Base-by-base conservation (phyloP, 64 coral and sea anemone species). In the Catalaphyllia jardinei region DNA sequence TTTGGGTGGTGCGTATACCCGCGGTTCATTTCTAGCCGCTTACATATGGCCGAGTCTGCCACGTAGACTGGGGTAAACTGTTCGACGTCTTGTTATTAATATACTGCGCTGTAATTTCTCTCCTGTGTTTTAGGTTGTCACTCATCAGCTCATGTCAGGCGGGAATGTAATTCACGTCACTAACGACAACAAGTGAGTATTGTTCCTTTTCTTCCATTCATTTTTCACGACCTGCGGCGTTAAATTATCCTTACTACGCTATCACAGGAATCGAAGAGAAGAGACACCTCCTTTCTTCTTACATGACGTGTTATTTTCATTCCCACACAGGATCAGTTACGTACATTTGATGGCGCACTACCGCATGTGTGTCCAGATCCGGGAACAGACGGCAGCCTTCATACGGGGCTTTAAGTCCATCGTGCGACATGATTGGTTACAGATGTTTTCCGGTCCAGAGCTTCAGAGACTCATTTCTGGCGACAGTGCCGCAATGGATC, bases 341-440 rank as follows among this genome's bases (percentile, higher is more conserved):
- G 93, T 99, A 13, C 97, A 99, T 49, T 80, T 99, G 10, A 99
- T 99, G 97, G 97, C 97, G 0, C 94, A 99, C 74, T 95, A 95
- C 73, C 87, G 94, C 13, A 99, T 99, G 97, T 93, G 94, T 79
- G 91, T 99, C 52, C 97, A 99, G 42, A 90, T 93, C 50, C 88
- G 87, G 60, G 88, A 99, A 55, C 97, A 99, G 87, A 99, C 93
- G 10, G 71, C 65, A 57, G 94, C 97, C 29, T 95, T 99, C 84
- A 93, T 99, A 74, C 97, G 93, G 78, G 97, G 97, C 7, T 99
- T 99, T 57, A 95, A 95, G 54, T 88, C 88, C 14, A 93, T 99
- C 22, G 90, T 99, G 76, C 88, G 86, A 71, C 83, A 76, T 52
- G 83, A 90, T 93, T 99, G 97, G 97, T 67, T 99, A 4, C 87